These are phyloP conservation scores for Lathronympha strigana DNA, from an alignment of 2,888 invertebrate species.

Conservation along the genomic window DNA sequence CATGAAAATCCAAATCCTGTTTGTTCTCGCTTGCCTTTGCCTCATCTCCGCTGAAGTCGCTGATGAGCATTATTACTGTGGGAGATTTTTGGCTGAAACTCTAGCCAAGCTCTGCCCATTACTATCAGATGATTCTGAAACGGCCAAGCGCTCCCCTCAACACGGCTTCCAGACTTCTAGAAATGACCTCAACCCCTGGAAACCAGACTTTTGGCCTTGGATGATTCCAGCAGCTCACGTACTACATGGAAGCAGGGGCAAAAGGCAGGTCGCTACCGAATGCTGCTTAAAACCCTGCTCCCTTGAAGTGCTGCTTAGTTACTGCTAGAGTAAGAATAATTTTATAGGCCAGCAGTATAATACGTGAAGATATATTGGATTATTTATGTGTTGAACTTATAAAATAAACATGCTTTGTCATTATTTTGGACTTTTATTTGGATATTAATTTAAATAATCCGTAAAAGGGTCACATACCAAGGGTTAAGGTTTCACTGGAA, in stretches of 20 bases:
- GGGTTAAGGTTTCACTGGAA: too few species aligned
- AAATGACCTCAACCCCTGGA: constrained; percentile 2
- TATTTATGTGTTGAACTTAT: constrained; percentile 1
- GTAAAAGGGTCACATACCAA: too few species aligned
- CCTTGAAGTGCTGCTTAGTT: constrained; percentile 47
- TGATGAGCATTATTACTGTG: constrained; percentile 44
- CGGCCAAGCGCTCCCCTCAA: neutral
- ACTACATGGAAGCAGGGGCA: constrained; percentile 14
- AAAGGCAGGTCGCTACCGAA: constrained; percentile 49
- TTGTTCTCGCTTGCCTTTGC: constrained; percentile 5
- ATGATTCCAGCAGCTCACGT: constrained; percentile 3
- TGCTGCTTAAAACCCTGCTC: constrained; percentile 55
- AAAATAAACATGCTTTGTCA: constrained; percentile 5
- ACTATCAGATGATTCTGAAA: constrained; percentile 7
- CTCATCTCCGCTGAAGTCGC: constrained; percentile 32
- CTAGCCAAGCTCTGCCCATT: constrained; percentile 44
- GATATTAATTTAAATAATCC: neutral
- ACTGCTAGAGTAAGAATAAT: constrained; percentile 18
- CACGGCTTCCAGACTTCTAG: neutral
- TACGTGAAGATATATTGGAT: neutral
- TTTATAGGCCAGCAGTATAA: neutral
- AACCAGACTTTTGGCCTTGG: constrained; percentile 29
- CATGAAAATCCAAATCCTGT: constrained; percentile 24
- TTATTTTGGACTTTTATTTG: neutral
- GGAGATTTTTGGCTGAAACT: constrained; percentile 44